Base-by-base conservation (phyloP, 2,888 invertebrate species). In the Andricus curvator region DNA sequence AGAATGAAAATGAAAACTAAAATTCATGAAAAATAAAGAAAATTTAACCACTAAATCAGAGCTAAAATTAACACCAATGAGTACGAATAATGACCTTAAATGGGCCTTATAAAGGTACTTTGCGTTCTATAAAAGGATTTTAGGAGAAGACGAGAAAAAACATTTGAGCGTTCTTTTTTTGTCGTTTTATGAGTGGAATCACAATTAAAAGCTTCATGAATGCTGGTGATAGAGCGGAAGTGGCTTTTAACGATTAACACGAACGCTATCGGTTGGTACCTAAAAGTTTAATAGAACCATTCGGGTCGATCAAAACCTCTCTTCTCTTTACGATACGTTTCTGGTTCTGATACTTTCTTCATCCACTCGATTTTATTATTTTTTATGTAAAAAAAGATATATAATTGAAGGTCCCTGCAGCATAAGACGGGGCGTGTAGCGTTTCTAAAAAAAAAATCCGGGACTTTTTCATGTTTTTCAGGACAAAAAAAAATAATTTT, bases 141-240 rank as follows among this genome's bases (percentile, higher is more conserved):
- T 20, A 4, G 51, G 51, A 0, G 6, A 51, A 17, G 5, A 51
- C 8, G 20, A 20, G 51, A 2, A 44, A 68, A 68, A 25, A 48
- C 22, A 68, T 29, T 48, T 25, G 17, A 68, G 48, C 48, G 68
- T 68, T 44, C 67, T 68, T 68, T 68, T 48, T 68, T 48, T 9
- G 9, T 17, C 68, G 29, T 48, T 68, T 68, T 48, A 68, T 25
- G 68, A 68, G 5, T 8, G 51, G 8, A 4, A 51, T 51, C 6
- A 51, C 51, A 51, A 51, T 51, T 51, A 51, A 51, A 51, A 51
- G 51, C 51, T 20, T 20, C 51, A 20, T 51, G 51, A 51, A 8
- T 8, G 20, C 20, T 51, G 20, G 8, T 51, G 51, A 51, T 51
- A n/a, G 20, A 51, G 20, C 51, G 51, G 51, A 51, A 51, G 51